Percentiles rank a stretch among this genome's conserved stretches.
These are phyloP conservation scores for Epiperipatus broadwayi DNA, from an alignment of 2,888 invertebrate species.

Conservation along the genomic window DNA sequence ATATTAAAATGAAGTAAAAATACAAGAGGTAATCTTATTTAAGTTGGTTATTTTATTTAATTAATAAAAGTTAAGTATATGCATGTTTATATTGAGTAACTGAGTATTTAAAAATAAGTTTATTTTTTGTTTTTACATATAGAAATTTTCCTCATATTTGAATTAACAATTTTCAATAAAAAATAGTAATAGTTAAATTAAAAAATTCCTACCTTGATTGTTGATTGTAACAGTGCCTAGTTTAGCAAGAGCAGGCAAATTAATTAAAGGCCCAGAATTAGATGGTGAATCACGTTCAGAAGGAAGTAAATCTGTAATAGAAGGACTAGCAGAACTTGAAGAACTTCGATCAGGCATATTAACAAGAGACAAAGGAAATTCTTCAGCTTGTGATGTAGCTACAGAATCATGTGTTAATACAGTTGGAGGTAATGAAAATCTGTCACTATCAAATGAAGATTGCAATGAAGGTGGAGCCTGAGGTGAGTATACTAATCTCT, in stretches of 20 bases:
- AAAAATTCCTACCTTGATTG: slow-evolving; percentile 32
- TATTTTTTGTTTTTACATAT: too few species aligned
- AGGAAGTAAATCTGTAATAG: slow-evolving; percentile 28
- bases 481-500: slow-evolving; percentile 13
- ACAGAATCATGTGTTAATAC: slow-evolving; percentile 22
- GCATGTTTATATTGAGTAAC: too few species aligned
- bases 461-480: slow-evolving; percentile 21
- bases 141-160: too few species aligned
- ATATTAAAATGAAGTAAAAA: too few species aligned
- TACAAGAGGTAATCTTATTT: too few species aligned
- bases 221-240: slow-evolving; percentile 41
- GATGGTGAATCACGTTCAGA: slow-evolving; percentile 49
- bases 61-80: too few species aligned
- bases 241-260: slow-evolving; percentile 71
- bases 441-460: slow-evolving; percentile 28
- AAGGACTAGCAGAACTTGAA: slow-evolving; percentile 13
- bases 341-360: slow-evolving; percentile 12
- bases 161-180: too few species aligned
- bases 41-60: too few species aligned
- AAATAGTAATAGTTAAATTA: too few species aligned
- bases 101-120: too few species aligned
- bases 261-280: too few species aligned
- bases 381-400: slow-evolving; percentile 19
- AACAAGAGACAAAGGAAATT: slow-evolving; percentile 16
- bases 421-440: slow-evolving; percentile 23